Evolutionary conservation across 2,113 vertebrate genomes (phyloP).

Genomic region (Psephotus haematonotus): DNA sequence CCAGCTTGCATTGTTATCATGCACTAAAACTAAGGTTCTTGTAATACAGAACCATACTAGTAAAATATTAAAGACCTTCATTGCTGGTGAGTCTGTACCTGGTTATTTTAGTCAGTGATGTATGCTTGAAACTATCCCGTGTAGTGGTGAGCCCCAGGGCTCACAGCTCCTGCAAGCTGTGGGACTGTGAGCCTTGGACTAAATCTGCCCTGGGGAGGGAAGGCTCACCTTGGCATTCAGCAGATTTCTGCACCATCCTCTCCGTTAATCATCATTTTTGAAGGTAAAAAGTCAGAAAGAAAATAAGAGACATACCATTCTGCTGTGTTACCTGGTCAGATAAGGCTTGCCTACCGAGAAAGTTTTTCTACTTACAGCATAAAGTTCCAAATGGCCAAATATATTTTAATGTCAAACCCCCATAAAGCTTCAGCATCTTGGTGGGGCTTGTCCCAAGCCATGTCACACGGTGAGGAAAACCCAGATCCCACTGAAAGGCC

Average conservation of each 20-base stretch:
- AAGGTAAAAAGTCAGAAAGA: not conserved
- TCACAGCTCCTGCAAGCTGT: not conserved
- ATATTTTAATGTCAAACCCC: not conserved
- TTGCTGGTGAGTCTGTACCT: not conserved
- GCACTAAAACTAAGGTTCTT: not conserved
- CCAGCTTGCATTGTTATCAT: not conserved
- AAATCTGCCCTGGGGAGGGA: not conserved
- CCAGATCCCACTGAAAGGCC: fast-evolving
- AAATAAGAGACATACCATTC: not conserved
- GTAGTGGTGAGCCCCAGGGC: not conserved
- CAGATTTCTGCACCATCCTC: not conserved
- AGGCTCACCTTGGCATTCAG: not conserved
- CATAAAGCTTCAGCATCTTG: not conserved
- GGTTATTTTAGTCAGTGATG: not conserved
- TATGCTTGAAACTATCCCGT: not conserved
- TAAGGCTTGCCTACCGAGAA: not conserved
- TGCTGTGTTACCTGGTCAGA: not conserved
- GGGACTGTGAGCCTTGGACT: not conserved
- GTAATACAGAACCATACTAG: not conserved
- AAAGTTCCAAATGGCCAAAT: not conserved
- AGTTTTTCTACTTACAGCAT: not conserved
- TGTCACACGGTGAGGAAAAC: not conserved
- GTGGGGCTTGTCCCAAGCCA: not conserved
- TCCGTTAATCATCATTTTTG: not conserved
- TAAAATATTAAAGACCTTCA: not conserved